Conservation (phyloP, 2,888 invertebrate species). For the Graphium colonna region DNA sequence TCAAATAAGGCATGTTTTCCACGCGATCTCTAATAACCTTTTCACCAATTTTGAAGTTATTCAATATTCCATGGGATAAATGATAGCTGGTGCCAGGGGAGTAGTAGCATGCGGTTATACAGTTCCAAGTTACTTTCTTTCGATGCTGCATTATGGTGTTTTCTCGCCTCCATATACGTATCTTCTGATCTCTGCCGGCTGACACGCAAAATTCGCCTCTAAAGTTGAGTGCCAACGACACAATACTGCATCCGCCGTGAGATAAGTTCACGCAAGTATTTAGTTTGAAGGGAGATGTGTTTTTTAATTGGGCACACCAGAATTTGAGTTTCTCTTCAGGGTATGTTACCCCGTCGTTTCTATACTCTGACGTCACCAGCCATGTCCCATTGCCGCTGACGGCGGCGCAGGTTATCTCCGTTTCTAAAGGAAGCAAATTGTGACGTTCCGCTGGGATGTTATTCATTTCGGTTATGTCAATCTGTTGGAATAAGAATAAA, state of each 20-base stretch:
- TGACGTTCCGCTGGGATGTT: conserved; percentile 59
- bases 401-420: conserved; percentile 66
- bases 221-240: conserved; percentile 55
- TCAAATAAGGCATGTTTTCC: conserved; percentile 46
- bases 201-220: conserved; percentile 66
- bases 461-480: conserved; percentile 70
- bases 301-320: conserved; percentile 48
- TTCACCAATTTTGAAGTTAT: conserved; percentile 51
- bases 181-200: conserved; percentile 66
- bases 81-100: conserved; percentile 61
- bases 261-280: conserved; percentile 68
- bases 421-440: conserved; percentile 65
- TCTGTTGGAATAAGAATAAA: conserved; percentile 38
- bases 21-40: conserved; percentile 25
- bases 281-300: conserved; percentile 48
- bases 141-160: conserved; percentile 34
- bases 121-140: conserved; percentile 49
- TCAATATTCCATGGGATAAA: conserved; percentile 52
- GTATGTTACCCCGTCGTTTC: conserved; percentile 62
- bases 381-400: conserved; percentile 58
- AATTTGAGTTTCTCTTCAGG: conserved; percentile 71
- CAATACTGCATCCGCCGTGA: conserved; percentile 65
- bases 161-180: conserved; percentile 63
- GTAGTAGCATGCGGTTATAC: conserved; percentile 69
- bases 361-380: conserved; percentile 70